Conservation (phyloP, 2,888 invertebrate genomes). For the Diarsia brunnea region DNA sequence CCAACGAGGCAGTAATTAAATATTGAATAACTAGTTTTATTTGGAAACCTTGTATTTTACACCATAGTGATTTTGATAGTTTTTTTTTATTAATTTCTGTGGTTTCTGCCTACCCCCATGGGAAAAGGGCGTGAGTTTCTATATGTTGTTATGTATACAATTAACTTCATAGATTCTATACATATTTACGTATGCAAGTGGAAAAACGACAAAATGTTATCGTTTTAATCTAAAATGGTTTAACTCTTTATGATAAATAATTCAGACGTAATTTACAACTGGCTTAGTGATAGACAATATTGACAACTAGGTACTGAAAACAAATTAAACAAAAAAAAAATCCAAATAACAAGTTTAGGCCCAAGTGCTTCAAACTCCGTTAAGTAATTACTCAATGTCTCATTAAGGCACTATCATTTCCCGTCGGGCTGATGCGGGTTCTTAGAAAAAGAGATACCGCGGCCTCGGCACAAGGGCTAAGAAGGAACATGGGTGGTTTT, state of each 20-base stretch:
- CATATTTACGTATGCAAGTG: background rate
- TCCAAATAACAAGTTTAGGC: background rate
- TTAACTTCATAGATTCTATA: background rate
- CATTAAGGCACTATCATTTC: slow-evolving; percentile 23
- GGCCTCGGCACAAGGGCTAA: too few species aligned
- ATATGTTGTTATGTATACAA: too few species aligned
- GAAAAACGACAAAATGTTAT: background rate
- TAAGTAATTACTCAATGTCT: slow-evolving; percentile 1
- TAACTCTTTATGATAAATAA: background rate
- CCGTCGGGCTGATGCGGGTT: too few species aligned
- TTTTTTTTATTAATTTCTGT: too few species aligned
- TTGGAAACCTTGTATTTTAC: background rate
- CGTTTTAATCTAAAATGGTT: slow-evolving; percentile 15
- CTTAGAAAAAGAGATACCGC: too few species aligned
- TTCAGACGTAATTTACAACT: background rate
- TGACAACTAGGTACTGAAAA: background rate
- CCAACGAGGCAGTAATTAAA: too few species aligned
- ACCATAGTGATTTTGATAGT: background rate
- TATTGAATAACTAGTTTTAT: background rate
- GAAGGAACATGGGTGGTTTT: too few species aligned
- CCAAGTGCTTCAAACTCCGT: background rate
- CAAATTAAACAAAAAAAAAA: background rate
- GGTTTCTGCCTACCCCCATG: too few species aligned
- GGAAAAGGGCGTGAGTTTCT: too few species aligned
- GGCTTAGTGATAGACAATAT: slow-evolving; percentile 12